Percentiles rank a stretch among this genome's conserved stretches.
Conservation (phyloP, 2,113 vertebrate genomes). For the Prochilodus magdalenae region DNA sequence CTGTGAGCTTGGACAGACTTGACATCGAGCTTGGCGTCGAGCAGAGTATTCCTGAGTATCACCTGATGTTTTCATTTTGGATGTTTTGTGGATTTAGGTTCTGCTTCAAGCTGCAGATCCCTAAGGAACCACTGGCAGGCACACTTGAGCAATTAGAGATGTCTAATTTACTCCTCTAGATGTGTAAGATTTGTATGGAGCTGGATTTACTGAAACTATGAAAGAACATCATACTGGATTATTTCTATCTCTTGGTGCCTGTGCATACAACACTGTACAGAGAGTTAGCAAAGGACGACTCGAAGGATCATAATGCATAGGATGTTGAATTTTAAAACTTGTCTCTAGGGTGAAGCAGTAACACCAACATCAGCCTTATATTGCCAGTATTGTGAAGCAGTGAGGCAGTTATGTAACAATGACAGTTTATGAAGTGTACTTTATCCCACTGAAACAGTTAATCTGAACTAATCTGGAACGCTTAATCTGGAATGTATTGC, state of each 20-base stretch:
- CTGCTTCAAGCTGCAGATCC: slow-evolving; percentile 47
- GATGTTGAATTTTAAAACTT: background rate
- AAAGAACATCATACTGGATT: background rate
- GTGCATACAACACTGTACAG: background rate
- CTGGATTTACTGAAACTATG: slow-evolving; percentile 3
- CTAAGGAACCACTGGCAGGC: slow-evolving; percentile 52
- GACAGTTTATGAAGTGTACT: too few species aligned
- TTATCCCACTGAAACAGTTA: background rate
- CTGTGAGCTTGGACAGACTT: too few species aligned
- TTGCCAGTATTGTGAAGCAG: background rate
- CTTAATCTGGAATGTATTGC: too few species aligned
- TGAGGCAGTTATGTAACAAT: background rate
- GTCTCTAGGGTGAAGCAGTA: background rate
- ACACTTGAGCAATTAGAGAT: slow-evolving; percentile 54
- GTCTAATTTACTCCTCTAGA: slow-evolving; percentile 21
- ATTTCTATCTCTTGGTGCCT: background rate
- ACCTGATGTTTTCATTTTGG: background rate
- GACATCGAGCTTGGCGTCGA: too few species aligned
- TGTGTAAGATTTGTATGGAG: background rate
- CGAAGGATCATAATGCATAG: background rate
- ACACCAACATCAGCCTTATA: background rate
- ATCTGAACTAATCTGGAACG: background rate
- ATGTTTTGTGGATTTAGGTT: background rate
- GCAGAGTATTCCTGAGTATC: too few species aligned
- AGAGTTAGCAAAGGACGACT: background rate